Evolutionary conservation across 2,113 vertebrate species (phyloP).

Genomic region (Oophaga pumilio): DNA sequence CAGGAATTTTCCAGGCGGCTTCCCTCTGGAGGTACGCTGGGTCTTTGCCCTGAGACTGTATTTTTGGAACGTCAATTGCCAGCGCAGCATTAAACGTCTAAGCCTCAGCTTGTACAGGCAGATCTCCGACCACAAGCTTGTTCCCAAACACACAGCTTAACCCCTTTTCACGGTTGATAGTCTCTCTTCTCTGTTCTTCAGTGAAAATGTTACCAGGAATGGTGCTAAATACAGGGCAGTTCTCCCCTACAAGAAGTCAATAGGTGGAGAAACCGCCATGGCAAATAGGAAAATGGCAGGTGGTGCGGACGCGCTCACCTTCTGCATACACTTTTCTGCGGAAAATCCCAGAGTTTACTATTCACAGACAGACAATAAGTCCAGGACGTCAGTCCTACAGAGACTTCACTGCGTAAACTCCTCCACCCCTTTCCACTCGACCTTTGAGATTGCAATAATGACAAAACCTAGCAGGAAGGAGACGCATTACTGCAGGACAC

Average conservation of each 20-base stretch:
- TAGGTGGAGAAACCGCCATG: background rate
- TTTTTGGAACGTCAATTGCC: conserved; percentile 52
- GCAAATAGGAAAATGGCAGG: conserved; percentile 20
- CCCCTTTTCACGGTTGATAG: conserved; percentile 8
- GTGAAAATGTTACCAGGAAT: background rate
- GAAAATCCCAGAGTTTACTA: conserved; percentile 5
- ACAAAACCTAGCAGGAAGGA: background rate
- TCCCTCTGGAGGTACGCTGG: conserved; percentile 44
- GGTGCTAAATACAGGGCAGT: background rate
- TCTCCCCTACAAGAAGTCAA: background rate
- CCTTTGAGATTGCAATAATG: background rate
- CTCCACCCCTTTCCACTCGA: background rate
- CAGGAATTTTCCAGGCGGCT: conserved; percentile 50
- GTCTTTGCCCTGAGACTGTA: conserved; percentile 52
- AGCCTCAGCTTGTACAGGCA: conserved; percentile 24
- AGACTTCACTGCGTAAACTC: background rate
- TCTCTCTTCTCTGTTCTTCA: background rate
- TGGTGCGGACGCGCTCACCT: conserved; percentile 1
- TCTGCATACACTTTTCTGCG: background rate
- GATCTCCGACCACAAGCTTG: conserved; percentile 13
- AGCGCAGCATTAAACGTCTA: conserved; percentile 50
- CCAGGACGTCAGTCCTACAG: background rate
- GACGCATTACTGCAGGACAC: background rate
- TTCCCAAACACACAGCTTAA: conserved; percentile 19
- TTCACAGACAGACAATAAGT: conserved; percentile 24